These are phyloP conservation scores for Physocephala rufipes DNA, from an alignment of 2,888 invertebrate genomes.

Conservation along the genomic window DNA sequence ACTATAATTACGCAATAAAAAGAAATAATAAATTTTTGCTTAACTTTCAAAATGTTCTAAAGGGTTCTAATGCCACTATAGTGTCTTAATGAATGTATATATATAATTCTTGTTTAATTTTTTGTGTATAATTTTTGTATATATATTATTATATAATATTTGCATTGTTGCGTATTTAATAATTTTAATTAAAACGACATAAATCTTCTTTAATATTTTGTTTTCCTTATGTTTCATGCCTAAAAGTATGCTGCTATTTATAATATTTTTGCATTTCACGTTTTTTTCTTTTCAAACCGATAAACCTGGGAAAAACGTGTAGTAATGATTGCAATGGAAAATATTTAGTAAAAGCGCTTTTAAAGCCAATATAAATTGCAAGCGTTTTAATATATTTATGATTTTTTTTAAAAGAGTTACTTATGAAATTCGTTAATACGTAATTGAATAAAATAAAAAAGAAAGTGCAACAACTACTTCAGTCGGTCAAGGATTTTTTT, in stretches of 20 bases:
- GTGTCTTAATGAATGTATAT: too few relatives aligned
- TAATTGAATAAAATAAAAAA: constrained; percentile 51
- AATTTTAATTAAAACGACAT: constrained; percentile 43
- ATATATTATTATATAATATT: constrained; percentile 40
- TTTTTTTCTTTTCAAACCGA: background rate
- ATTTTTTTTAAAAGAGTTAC: constrained; percentile 6
- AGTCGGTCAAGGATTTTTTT: constrained; percentile 60
- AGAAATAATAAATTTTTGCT: too few relatives aligned
- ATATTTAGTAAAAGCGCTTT: background rate
- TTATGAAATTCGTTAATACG: constrained; percentile 48
- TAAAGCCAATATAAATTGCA: background rate
- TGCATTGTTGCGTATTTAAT: constrained; percentile 34
- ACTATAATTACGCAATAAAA: too few relatives aligned
- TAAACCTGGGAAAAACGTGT: background rate
- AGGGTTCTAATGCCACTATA: too few relatives aligned
- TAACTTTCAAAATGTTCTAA: too few relatives aligned
- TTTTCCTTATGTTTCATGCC: constrained; percentile 46
- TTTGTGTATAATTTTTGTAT: constrained; percentile 39
- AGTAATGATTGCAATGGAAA: background rate
- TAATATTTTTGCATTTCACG: background rate
- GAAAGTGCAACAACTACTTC: constrained; percentile 58
- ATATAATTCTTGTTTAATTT: constrained; percentile 5
- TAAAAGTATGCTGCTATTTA: background rate
- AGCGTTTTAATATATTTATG: background rate
- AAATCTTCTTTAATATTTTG: constrained; percentile 31